These are phyloP conservation scores for Ectemnius lituratus DNA, from an alignment of 2,888 invertebrate species.

Conservation along the genomic window DNA sequence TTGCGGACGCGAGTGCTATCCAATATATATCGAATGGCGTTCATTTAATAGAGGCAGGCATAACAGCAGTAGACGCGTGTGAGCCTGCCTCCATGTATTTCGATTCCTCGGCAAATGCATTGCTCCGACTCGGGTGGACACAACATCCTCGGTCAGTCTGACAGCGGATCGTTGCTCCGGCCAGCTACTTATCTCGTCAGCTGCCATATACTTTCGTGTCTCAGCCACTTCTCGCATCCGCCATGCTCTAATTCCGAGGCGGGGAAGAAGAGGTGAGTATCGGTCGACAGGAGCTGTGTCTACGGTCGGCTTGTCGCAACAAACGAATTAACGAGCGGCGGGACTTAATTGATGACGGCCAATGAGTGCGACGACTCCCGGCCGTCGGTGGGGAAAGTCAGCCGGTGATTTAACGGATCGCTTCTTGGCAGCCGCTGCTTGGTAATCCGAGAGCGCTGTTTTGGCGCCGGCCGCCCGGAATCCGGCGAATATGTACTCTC, in stretches of 20 bases:
- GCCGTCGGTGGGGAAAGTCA: constrained; percentile 39
- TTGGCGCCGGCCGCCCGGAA: constrained; percentile 32
- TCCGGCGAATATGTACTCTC: constrained; percentile 47
- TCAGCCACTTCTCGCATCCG: no score
- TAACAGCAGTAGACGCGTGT: no score
- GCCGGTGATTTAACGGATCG: constrained; percentile 43
- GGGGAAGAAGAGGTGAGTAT: neutral
- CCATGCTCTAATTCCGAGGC: neutral
- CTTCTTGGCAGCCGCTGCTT: constrained; percentile 37
- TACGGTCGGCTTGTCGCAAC: constrained; percentile 9
- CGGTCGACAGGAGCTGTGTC: neutral
- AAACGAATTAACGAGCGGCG: constrained; percentile 25
- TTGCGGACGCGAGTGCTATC: no score
- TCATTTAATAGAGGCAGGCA: no score
- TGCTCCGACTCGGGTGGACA: no score
- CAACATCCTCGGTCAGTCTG: no score
- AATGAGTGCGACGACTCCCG: constrained; percentile 11
- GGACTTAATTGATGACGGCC: constrained; percentile 27
- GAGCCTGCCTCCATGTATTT: no score
- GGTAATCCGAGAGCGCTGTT: constrained; percentile 52
- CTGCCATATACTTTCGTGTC: no score
- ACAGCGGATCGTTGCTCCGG: no score
- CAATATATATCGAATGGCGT: no score
- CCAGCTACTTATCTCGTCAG: no score
- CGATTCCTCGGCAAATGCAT: no score